Percentiles rank a stretch among this genome's conserved stretches.
phyloP scores from a whole-genome alignment of 2,113 vertebrate genomes.

The Nibea albiflora region DNA sequence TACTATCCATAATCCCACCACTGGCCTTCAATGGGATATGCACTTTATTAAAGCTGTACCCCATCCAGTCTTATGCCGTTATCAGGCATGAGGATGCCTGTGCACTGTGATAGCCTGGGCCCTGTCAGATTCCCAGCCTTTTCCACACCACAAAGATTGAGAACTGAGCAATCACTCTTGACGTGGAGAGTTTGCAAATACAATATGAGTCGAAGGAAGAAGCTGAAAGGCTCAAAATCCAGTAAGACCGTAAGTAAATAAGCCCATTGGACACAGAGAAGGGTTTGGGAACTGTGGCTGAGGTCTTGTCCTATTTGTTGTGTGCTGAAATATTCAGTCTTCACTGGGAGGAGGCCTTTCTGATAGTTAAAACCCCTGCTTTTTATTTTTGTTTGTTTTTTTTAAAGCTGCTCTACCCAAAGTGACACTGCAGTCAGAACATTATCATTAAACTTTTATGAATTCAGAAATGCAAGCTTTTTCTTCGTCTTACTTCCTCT shows the following conservation, averaged over 20 bases:
- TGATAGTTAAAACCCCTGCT: constrained; percentile 40
- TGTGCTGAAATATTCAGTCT: constrained; percentile 60
- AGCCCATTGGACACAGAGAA: constrained; percentile 80
- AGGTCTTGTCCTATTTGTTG: constrained; percentile 75
- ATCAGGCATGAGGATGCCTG: constrained; percentile 73
- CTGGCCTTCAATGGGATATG: constrained; percentile 67
- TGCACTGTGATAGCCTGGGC: constrained; percentile 66
- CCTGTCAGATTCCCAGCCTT: constrained; percentile 73
- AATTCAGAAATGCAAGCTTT: constrained; percentile 33
- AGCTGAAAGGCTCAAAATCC: constrained; percentile 79
- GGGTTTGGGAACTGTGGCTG: constrained; percentile 70
- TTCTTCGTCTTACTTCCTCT: constrained; percentile 35
- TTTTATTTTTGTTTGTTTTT: constrained; percentile 33
- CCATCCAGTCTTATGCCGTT: constrained; percentile 63
- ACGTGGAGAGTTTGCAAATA: constrained; percentile 79
- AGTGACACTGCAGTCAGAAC: constrained; percentile 51
- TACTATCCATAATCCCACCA: constrained; percentile 73
- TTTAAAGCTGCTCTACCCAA: constrained; percentile 49
- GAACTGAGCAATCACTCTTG: constrained; percentile 79
- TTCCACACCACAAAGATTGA: constrained; percentile 73
- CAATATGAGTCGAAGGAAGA: constrained; percentile 75
- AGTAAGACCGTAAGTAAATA: constrained; percentile 80
- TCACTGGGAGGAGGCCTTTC: constrained; percentile 40
- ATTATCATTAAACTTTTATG: constrained; percentile 72
- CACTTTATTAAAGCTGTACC: constrained; percentile 69